Evolutionary conservation across 2,113 vertebrate species (phyloP).

Genomic region (Gasterosteus nipponicus): DNA sequence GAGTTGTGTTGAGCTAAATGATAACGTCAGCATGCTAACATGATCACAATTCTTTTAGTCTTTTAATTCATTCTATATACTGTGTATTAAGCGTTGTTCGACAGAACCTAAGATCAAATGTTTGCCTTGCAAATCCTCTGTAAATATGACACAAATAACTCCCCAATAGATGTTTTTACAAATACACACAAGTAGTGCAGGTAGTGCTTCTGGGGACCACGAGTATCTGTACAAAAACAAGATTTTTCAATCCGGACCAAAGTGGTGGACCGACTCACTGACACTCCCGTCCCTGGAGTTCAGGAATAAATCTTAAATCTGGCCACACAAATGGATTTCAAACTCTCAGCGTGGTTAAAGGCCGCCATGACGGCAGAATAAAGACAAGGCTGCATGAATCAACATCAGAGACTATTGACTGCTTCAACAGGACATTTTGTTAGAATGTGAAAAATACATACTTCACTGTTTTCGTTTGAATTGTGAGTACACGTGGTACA

Average conservation of each 20-base stretch:
- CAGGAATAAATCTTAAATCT: neutral
- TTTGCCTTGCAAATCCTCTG: neutral
- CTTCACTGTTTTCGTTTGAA: neutral
- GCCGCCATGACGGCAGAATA: neutral
- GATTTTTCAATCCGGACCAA: neutral
- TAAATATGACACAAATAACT: neutral
- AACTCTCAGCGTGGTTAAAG: constrained; percentile 1
- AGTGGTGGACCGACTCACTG: neutral
- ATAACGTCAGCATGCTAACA: neutral
- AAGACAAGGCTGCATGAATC: neutral
- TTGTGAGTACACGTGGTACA: neutral
- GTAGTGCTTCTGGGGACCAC: neutral
- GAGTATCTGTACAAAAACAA: neutral
- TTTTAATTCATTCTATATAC: neutral
- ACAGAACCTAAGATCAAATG: neutral
- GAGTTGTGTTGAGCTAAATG: neutral
- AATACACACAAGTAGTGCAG: neutral
- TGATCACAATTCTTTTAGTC: neutral
- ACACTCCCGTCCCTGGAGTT: neutral
- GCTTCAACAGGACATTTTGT: neutral
- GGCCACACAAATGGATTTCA: neutral
- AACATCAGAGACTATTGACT: neutral
- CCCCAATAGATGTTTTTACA: neutral
- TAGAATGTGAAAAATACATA: neutral
- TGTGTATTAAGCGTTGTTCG: neutral